phyloP scores from a whole-genome alignment of 2,113 vertebrate species.

The Carettochelys insculpta region DNA sequence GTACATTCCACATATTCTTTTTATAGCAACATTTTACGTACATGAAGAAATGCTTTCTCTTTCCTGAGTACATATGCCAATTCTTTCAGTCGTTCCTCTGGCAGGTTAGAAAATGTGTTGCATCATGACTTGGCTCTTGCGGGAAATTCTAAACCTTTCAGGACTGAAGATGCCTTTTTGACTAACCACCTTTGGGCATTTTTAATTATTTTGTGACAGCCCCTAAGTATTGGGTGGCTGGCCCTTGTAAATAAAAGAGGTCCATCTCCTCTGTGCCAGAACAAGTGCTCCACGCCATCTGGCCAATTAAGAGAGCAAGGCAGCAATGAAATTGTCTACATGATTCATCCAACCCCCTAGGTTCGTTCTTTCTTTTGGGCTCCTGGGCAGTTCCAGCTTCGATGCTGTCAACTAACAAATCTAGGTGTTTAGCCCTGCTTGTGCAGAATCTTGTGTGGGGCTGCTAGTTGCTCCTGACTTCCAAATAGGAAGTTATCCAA shows the following conservation, averaged over 20 bases:
- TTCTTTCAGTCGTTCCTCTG: background rate
- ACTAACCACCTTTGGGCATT: background rate
- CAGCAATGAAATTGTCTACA: background rate
- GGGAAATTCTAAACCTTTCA: background rate
- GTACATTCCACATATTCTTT: background rate
- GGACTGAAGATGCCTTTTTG: background rate
- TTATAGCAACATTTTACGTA: background rate
- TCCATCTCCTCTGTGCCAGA: background rate
- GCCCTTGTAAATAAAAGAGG: background rate
- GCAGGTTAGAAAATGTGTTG: background rate
- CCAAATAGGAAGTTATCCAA: accelerated
- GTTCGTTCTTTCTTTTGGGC: background rate
- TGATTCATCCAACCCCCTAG: background rate
- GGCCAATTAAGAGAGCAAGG: background rate
- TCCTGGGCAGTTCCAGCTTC: background rate
- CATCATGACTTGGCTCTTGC: background rate
- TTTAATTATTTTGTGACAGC: background rate
- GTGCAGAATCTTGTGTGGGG: background rate
- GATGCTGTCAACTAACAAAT: background rate
- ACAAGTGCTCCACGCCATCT: background rate
- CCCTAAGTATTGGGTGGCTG: background rate
- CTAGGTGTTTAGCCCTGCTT: no score
- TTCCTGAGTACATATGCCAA: background rate
- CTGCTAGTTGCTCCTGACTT: accelerated
- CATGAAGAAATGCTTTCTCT: background rate